Conservation (phyloP, 2,113 vertebrate genomes). For the Nesoenas mayeri region DNA sequence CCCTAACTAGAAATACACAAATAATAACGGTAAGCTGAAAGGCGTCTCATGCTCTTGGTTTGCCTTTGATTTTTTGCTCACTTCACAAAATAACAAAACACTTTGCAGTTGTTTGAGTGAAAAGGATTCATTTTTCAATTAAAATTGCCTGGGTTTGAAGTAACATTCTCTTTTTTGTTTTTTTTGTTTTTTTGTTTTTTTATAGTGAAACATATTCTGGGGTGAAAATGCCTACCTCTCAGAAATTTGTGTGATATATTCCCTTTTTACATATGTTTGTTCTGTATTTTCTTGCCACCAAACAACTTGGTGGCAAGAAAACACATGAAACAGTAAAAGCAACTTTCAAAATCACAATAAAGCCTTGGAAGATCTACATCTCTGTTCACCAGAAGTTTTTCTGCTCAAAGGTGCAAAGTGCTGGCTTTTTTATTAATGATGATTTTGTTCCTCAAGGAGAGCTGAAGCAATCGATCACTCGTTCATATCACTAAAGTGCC, state of each 20-base stretch:
- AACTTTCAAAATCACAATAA: neutral
- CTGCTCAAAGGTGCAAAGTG: neutral
- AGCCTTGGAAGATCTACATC: neutral
- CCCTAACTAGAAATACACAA: constrained; percentile 11
- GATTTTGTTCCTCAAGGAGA: constrained; percentile 13
- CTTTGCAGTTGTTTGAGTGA: neutral
- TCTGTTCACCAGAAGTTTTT: neutral
- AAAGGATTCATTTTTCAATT: constrained; percentile 46
- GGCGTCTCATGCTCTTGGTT: neutral
- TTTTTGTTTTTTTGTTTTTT: neutral
- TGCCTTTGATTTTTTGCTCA: constrained; percentile 24
- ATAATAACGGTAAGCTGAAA: neutral
- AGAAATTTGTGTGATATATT: neutral
- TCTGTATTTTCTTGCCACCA: neutral
- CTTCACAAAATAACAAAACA: constrained; percentile 16
- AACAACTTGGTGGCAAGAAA: neutral
- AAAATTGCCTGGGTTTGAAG: neutral
- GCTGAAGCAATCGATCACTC: constrained; percentile 18
- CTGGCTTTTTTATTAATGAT: neutral
- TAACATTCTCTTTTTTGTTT: neutral
- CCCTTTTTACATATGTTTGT: neutral
- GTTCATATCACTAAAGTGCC: constrained; percentile 7
- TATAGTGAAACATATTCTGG: neutral
- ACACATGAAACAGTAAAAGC: neutral
- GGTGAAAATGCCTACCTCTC: neutral